A percentile compares a stretch with the other conserved stretches of the same genome.
Conservation (phyloP, 2,888 invertebrate genomes). For the Synanthedon vespiformis region DNA sequence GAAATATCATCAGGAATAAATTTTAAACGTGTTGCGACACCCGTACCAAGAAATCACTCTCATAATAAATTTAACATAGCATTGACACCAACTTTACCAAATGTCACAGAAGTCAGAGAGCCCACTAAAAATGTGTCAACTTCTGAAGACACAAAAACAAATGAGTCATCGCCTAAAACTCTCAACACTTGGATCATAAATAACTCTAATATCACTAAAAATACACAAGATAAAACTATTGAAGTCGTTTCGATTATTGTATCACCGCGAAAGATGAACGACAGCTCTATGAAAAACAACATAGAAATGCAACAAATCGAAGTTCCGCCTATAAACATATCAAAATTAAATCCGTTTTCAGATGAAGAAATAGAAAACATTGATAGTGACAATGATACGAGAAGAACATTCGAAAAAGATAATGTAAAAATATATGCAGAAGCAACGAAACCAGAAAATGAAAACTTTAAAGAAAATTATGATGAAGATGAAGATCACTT, state of each 20-base stretch:
- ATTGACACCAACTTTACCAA: conserved; percentile 36
- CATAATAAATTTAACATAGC: conserved; percentile 41
- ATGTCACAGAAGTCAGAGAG: conserved; percentile 48
- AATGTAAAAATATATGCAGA: not conserved
- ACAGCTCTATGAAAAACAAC: not conserved
- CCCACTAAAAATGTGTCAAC: conserved; percentile 17
- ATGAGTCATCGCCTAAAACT: conserved; percentile 3
- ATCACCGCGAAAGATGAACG: not conserved
- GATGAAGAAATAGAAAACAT: conserved; percentile 10
- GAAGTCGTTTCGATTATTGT: too few relatives aligned
- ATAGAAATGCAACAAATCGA: not conserved
- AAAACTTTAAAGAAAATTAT: not conserved
- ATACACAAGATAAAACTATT: too few relatives aligned
- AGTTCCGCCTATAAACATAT: conserved; percentile 18
- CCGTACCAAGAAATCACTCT: conserved; percentile 20
- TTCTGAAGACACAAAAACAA: conserved; percentile 8
- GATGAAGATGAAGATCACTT: not conserved
- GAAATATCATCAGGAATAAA: conserved; percentile 9
- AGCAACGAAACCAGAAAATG: not conserved
- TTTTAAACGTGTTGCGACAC: conserved; percentile 27
- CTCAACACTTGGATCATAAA: conserved; percentile 1
- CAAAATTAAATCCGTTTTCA: conserved; percentile 1
- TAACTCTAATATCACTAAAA: too few relatives aligned
- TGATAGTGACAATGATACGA: conserved; percentile 4
- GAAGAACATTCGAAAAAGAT: not conserved